phyloP scores from a whole-genome alignment of 1,140 invertebrate species.

The Drosophila ogumai region DNA sequence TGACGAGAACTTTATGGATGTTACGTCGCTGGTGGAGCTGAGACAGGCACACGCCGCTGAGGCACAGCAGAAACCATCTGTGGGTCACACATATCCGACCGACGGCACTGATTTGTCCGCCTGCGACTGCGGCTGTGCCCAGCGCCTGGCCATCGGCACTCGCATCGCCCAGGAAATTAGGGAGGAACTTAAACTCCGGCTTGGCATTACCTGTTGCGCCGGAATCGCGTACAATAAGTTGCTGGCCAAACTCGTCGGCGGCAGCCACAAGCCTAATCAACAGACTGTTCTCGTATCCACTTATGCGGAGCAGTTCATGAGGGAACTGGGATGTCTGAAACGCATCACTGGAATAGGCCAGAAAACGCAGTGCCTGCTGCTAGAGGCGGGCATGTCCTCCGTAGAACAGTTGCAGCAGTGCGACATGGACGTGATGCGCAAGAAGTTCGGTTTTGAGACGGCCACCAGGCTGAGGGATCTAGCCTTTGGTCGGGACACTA shows the following conservation, averaged over 20 bases:
- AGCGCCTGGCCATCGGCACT: constrained; percentile 88
- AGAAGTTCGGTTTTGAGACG: constrained; percentile 88
- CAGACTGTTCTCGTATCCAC: constrained; percentile 92
- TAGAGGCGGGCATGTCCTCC: constrained; percentile 88
- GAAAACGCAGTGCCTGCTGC: constrained; percentile 88
- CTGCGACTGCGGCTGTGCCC: constrained; percentile 90
- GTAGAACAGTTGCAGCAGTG: constrained; percentile 89
- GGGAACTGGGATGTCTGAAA: constrained; percentile 86
- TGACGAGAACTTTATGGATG: constrained; percentile 92
- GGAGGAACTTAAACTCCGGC: constrained; percentile 87
- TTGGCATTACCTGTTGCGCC: constrained; percentile 92
- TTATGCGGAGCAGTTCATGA: constrained; percentile 88
- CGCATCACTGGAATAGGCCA: constrained; percentile 91
- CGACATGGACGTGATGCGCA: constrained; percentile 86
- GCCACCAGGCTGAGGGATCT: constrained; percentile 89
- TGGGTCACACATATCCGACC: constrained; percentile 87
- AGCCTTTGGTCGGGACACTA: constrained; percentile 89
- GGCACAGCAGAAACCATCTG: constrained; percentile 74
- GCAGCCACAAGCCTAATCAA: constrained; percentile 91
- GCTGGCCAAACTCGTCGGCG: constrained; percentile 91
- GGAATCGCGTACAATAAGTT: constrained; percentile 94
- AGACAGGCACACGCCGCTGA: constrained; percentile 65
- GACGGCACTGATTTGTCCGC: constrained; percentile 85
- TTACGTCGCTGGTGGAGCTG: constrained; percentile 88
- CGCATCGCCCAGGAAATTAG: constrained; percentile 90